Conservation (phyloP, 2,113 vertebrate genomes). For the Cyanocitta stelleri region DNA sequence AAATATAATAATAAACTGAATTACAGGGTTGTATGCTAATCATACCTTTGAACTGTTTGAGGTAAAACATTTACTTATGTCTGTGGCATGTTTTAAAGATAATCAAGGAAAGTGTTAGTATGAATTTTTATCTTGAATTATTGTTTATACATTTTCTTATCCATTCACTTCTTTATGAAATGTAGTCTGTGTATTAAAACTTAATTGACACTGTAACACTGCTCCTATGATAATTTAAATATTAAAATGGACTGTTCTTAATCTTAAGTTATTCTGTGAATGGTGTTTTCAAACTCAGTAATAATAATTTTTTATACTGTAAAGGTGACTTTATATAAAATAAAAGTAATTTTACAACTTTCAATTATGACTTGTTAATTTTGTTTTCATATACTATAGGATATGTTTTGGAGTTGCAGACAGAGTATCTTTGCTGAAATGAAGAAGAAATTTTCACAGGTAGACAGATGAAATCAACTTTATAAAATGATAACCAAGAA, state of each 20-base stretch:
- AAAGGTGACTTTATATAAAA: neutral
- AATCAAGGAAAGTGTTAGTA: neutral
- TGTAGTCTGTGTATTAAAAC: neutral
- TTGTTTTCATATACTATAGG: slow-evolving; percentile 79
- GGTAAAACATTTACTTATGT: neutral
- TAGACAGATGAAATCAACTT: slow-evolving; percentile 72
- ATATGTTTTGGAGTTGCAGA: slow-evolving; percentile 95
- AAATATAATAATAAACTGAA: neutral
- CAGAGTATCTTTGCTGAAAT: slow-evolving; percentile 98
- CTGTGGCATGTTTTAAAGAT: neutral
- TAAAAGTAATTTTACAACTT: neutral
- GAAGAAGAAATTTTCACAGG: slow-evolving; percentile 93
- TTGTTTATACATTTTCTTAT: neutral
- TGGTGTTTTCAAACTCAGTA: neutral
- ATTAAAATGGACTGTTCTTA: neutral
- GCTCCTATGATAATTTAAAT: neutral
- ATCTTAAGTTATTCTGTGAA: neutral
- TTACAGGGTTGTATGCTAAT: neutral
- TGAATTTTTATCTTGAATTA: neutral
- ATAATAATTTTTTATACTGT: neutral
- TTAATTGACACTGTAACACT: neutral
- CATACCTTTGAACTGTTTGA: neutral
- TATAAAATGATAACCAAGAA: slow-evolving; percentile 46
- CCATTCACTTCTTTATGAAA: neutral
- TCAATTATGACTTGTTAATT: slow-evolving; percentile 50